Evolutionary conservation across 1,140 invertebrate species (phyloP).

Genomic region (Homarus americanus): DNA sequence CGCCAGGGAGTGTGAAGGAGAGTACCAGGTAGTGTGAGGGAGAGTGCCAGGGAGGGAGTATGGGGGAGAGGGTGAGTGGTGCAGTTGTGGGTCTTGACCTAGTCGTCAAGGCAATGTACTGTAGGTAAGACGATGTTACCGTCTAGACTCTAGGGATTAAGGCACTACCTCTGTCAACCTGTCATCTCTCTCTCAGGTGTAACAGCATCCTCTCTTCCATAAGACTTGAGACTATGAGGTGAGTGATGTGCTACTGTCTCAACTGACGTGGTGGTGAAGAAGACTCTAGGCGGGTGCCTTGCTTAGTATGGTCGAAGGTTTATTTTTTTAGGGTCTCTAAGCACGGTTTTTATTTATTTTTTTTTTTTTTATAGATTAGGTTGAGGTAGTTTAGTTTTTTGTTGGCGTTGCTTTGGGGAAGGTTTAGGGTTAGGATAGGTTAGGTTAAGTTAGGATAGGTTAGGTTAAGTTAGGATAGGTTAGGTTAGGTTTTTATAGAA

Average conservation of each 20-base stretch:
- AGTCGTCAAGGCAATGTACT: neutral
- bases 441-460: neutral
- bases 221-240: neutral
- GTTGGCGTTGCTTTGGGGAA: neutral
- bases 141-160: no score
- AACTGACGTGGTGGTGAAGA: neutral
- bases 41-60: neutral
- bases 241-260: neutral
- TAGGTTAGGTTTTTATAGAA: neutral
- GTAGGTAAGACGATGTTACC: neutral
- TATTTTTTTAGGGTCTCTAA: no score
- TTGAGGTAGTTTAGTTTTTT: neutral
- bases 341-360: no score
- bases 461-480: neutral
- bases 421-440: neutral
- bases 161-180: neutral
- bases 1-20: slow-evolving; percentile 3
- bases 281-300: neutral
- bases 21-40: neutral
- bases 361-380: no score
- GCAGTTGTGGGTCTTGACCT: slow-evolving; percentile 1
- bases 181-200: neutral
- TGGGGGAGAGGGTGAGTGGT: neutral
- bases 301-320: neutral
- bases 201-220: neutral